Evolutionary conservation across 2,888 invertebrate genomes (phyloP), one percentile per base, ranked within the genome.

Genomic region (Dysmachus trigonus): DNA sequence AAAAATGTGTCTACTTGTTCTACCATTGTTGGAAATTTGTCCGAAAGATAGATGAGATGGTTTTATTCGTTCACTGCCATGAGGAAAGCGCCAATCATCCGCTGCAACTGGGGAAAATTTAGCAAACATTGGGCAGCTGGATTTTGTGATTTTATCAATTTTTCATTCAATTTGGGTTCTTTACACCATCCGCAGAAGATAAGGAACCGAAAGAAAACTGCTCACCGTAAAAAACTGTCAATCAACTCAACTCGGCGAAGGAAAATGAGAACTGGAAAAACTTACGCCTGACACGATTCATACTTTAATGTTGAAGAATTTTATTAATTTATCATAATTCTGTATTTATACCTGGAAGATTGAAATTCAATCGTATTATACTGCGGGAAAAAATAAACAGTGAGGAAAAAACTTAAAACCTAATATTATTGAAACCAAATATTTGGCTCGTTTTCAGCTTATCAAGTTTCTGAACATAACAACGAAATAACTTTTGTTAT

Each of bases 1-100:
- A 95, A 94, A 90, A 94, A 93, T 88, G 94, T 93, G 89, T 94
- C 94, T 85, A 89, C 88, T 85, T 88, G 88, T 88, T 92, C 90
- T 88, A 90, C 88, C 89, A 91, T 91, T 88, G 87, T 62, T 6
- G 85, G 87, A 74, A 4, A 18, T 51, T 51, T 51, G 18, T n/a
- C 13, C 38, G 38, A 10, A 41, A 5, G 38, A 41, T 41, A 3
- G 38, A 15, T 41, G 38, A n/a, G 5, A 51, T 7, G 51, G n/a
- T 51, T n/a, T 13, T 41, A 41, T 51, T 18, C 18, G n/a, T 7
- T 51, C 51, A 51, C 51, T 51, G n/a, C 51, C 51, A n/a, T 5
- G 6, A 51, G 7, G 51, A 51, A 51, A 51, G 51, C 51, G 51
- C 51, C n/a, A 51, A 51, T 15, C 7, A 51, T 18, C 8, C 18